These are phyloP conservation scores for Apamea sordens DNA, from an alignment of 2,888 invertebrate species.

Conservation along the genomic window DNA sequence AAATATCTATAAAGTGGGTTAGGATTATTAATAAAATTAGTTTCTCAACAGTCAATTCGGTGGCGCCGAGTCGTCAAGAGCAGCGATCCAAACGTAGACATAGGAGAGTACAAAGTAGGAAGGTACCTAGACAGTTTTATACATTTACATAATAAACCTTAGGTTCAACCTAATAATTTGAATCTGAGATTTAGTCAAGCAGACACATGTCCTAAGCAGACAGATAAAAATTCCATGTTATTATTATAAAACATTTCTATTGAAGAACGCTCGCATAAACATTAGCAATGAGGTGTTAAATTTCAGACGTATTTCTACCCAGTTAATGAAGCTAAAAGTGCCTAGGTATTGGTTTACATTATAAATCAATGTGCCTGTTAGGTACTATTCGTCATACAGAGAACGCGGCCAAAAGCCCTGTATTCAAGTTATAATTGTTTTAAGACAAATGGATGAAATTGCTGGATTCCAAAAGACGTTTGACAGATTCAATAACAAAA, in stretches of 20 bases:
- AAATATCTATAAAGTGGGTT: constrained; percentile 56
- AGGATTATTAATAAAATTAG: constrained; percentile 65
- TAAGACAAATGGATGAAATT: not conserved
- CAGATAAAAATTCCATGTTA: constrained; percentile 9
- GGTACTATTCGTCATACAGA: constrained; percentile 1
- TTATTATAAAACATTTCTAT: not conserved
- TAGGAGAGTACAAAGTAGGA: not conserved
- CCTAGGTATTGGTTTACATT: constrained; percentile 25
- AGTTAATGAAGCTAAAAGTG: constrained; percentile 19
- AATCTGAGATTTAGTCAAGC: not conserved
- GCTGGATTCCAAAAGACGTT: not conserved
- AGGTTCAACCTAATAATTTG: not conserved
- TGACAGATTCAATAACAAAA: not conserved
- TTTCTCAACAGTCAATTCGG: constrained; percentile 60
- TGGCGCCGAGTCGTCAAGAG: constrained; percentile 47
- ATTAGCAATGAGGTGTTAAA: constrained; percentile 47
- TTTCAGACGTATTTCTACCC: constrained; percentile 22
- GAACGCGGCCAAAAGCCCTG: constrained; percentile 27
- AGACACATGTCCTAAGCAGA: not conserved
- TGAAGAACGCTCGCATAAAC: constrained; percentile 18
- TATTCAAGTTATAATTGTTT: not conserved
- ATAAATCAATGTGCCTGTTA: constrained; percentile 22
- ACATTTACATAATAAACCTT: constrained; percentile 1
- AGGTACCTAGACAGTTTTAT: not conserved
- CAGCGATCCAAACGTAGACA: constrained; percentile 49